Conservation (phyloP, 2,797 vertebrate genomes). For the Cyclopterus lumpus region DNA sequence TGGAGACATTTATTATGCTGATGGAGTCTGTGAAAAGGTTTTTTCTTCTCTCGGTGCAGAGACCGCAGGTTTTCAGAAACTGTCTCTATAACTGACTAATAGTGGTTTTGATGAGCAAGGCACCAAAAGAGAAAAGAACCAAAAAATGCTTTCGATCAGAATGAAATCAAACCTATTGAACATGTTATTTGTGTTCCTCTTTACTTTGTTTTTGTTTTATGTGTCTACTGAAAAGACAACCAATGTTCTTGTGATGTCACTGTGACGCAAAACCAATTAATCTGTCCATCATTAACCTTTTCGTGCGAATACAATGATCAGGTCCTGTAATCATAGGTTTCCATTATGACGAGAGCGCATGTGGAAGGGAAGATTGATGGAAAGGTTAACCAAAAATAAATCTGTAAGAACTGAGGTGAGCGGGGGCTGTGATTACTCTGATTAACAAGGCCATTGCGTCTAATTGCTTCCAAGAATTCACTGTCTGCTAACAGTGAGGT, state of each 20-base stretch:
- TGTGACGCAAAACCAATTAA: constrained; percentile 1
- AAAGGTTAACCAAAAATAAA: constrained; percentile 78
- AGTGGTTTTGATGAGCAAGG: not conserved
- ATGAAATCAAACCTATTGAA: not conserved
- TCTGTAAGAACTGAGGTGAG: constrained; percentile 66
- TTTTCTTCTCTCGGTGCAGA: not conserved
- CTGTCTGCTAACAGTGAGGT: too few relatives aligned
- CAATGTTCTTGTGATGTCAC: not conserved
- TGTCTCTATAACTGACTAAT: not conserved
- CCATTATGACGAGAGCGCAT: constrained; percentile 52
- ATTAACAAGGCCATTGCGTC: constrained; percentile 79
- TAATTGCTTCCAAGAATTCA: constrained; percentile 76
- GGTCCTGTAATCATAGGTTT: constrained; percentile 59
- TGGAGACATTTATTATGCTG: constrained; percentile 25
- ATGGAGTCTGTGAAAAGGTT: constrained; percentile 16
- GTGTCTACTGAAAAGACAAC: not conserved
- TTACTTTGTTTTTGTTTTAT: not conserved
- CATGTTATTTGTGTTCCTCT: not conserved
- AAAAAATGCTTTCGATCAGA: not conserved
- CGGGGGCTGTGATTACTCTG: constrained; percentile 71
- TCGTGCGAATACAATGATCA: constrained; percentile 58
- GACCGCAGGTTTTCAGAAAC: not conserved
- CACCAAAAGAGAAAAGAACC: not conserved
- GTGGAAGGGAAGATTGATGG: constrained; percentile 59
- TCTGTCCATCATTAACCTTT: constrained; percentile 66